These are phyloP conservation scores for Protobothrops flavoviridis DNA, from an alignment of 2,113 vertebrate species.

Conservation along the genomic window DNA sequence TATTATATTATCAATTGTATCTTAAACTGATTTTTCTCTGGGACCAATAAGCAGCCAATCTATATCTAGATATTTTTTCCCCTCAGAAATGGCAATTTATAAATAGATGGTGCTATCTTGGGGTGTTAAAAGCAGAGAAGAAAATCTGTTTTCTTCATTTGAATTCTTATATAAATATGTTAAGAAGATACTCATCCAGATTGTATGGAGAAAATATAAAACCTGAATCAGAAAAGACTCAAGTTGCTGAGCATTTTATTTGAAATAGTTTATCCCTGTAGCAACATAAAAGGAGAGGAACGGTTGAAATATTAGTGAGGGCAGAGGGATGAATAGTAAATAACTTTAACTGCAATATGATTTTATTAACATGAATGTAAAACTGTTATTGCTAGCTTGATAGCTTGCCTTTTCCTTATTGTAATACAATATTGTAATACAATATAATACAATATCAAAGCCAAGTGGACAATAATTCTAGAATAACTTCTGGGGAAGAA, in stretches of 20 bases:
- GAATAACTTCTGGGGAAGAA: slow-evolving; percentile 15
- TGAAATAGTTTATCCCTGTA: slow-evolving; percentile 2
- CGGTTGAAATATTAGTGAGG: slow-evolving; percentile 11
- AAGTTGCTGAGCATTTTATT: background rate
- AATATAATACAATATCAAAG: accelerated
- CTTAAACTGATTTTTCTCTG: background rate
- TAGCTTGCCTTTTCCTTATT: background rate
- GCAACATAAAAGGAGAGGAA: background rate
- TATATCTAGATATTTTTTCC: background rate
- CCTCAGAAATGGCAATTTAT: background rate
- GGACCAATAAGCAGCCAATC: background rate
- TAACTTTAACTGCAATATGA: slow-evolving; percentile 13
- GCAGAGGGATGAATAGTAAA: slow-evolving; percentile 9
- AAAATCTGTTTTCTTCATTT: background rate
- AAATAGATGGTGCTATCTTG: background rate
- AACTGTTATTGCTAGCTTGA: background rate
- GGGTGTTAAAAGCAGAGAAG: background rate
- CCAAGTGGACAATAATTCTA: background rate
- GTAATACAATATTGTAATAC: accelerated
- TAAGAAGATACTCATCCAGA: slow-evolving; percentile 1
- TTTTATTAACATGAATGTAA: slow-evolving; percentile 21
- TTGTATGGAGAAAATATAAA: background rate
- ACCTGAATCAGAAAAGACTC: background rate
- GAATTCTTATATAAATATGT: background rate
- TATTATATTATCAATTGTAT: background rate